A percentile compares a stretch with the other conserved stretches of the same genome.
Evolutionary conservation across 35 echinoderm and acorn worm genomes (phyloP).

Genomic region (Apostichopus parvimensis): DNA sequence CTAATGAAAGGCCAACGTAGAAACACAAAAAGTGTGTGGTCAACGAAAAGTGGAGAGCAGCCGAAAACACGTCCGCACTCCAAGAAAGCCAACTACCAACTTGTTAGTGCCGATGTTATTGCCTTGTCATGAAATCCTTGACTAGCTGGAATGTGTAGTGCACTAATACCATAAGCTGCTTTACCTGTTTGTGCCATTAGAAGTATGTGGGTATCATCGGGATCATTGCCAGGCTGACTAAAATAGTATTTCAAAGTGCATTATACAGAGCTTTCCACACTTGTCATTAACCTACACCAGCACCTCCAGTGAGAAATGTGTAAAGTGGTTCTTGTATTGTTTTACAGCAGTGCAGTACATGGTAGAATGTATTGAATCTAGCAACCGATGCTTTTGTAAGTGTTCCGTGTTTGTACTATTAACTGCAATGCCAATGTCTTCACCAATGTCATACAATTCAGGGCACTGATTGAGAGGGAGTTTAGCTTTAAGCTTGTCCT

Average conservation of each 20-base stretch:
- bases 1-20: too few species aligned
- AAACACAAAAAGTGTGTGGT: too few species aligned
- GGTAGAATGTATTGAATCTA: constrained; percentile 33
- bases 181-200: constrained; percentile 59
- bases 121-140: constrained; percentile 27
- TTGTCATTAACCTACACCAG: constrained; percentile 52
- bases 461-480: neutral
- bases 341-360: constrained; percentile 41
- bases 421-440: neutral
- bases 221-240: constrained; percentile 3
- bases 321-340: constrained; percentile 30
- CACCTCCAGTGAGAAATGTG: constrained; percentile 58
- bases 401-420: neutral
- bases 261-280: constrained; percentile 33
- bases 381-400: constrained; percentile 2
- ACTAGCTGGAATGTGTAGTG: constrained; percentile 43
- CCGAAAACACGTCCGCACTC: too few species aligned
- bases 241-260: constrained; percentile 25
- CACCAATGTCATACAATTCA: neutral
- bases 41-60: too few species aligned
- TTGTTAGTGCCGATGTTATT: neutral
- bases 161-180: constrained; percentile 50
- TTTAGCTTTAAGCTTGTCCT: neutral
- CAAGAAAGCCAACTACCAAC: too few species aligned
- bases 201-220: constrained; percentile 18